Evolutionary conservation across 2,113 vertebrate genomes (phyloP), one percentile per base, ranked within the genome.

Genomic region (Brachyistius frenatus): DNA sequence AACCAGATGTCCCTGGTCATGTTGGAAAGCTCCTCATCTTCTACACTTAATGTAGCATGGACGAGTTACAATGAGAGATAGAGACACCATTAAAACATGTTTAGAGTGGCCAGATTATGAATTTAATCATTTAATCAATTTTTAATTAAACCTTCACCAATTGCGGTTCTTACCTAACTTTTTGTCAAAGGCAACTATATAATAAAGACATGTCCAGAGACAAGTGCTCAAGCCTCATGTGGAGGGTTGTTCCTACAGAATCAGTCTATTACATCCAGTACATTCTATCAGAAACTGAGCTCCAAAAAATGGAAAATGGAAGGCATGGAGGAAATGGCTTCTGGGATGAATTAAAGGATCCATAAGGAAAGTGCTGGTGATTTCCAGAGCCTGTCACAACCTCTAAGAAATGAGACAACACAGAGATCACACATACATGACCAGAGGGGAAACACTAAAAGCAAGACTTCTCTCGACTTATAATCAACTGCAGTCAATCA

Each of bases 1-100:
- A 94, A 94, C 89, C 91, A 94, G 91, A 93, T 94, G 93, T 91
- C 69, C 78, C 57, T 83, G 80, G 82, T 71, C 68, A 15, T 70
- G 80, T 92, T 86, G 79, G 73, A 88, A 90, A 86, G 78, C 62
- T 63, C 78, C 73, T 78, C 81, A 83, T 89, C 87, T 85, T 33
- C 50, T 67, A 61, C 57, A 76, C 81, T 71, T 78, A 54, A 77
- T 60, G 46, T 75, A 71, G 55, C 35, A 65, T 79, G 41, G 61
- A 63, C 66, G 61, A 31, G 7, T 41, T 46, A 55, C 15, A 78
- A 49, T 7, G 5, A 54, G 47, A 64, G 41, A 67, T 23, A 15
- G 16, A 50, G 57, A 63, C 53, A 71, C 77, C 75, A 92, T 84
- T 75, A 72, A 74, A 83, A 86, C 50, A 72, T 39, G 41, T 82